Base-by-base conservation (phyloP, 1,140 invertebrate genomes). In the Musca vetustissima region DNA sequence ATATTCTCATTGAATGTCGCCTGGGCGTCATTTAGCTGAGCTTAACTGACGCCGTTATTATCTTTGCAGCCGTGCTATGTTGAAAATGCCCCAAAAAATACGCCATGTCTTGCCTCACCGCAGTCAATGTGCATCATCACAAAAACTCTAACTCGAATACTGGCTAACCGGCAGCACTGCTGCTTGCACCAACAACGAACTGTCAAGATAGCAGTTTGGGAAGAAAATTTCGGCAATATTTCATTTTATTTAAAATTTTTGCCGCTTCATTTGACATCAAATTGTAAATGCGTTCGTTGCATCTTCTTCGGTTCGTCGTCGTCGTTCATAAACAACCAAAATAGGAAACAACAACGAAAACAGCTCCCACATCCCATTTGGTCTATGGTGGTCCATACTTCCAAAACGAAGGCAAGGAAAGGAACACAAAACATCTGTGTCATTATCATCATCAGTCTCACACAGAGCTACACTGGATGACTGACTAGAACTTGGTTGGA, bases 211-310 rank as follows among this genome's bases (percentile, higher is more conserved):
- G 36, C 36, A 43, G 36, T 43, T 43, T 43, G 1, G 36, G 13
- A 43, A 19, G 55, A 61, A 61, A 61, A 61, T 61, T 61, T 61
- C 57, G 57, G 57, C 57, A 61, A 61, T 61, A 61, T 61, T 61
- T 61, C 57, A 61, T 61, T 61, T 61, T 21, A 36, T 61, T 61
- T 61, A 36, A 36, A 61, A 61, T 61, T 61, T 61, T 61, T 61
- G 57, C 57, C 57, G 57, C 57, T 61, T 61, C 57, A 61, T 61
- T 61, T 61, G 57, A 61, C 57, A 61, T 61, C 57, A 61, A 61
- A 61, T 61, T 36, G 28, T 61, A 19, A 61, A 61, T 61, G 57
- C 57, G 57, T 61, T 61, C 11, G 36, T 43, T 43, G 11, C 36
- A 43, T 7, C 36, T 43, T 43, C 36, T 43, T 43, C 11, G 36